These are phyloP conservation scores for Cydia pomonella DNA, from an alignment of 1,140 invertebrate genomes.

Conservation along the genomic window DNA sequence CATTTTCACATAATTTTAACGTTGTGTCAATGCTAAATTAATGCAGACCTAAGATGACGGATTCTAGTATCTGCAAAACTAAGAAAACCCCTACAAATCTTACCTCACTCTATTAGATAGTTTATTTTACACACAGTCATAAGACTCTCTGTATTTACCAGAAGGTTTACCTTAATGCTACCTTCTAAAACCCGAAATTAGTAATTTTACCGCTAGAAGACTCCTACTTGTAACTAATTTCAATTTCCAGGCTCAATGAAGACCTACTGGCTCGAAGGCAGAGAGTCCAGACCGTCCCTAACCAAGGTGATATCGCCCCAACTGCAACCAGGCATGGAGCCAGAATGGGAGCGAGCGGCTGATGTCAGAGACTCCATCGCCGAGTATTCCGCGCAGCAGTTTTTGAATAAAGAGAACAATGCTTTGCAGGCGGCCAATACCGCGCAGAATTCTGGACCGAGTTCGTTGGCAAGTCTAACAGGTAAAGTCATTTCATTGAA, in stretches of 20 bases:
- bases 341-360: slow-evolving; percentile 69
- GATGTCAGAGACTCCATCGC: slow-evolving; percentile 73
- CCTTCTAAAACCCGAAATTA: no score
- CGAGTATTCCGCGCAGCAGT: slow-evolving; percentile 59
- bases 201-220: no score
- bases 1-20: no score
- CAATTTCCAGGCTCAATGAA: slow-evolving; percentile 90
- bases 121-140: no score
- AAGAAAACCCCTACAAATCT: no score
- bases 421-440: slow-evolving; percentile 11
- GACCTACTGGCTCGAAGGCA: slow-evolving; percentile 93
- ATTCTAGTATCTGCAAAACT: no score
- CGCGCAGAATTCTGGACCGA: slow-evolving; percentile 45
- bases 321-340: slow-evolving; percentile 64
- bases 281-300: slow-evolving; percentile 82
- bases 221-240: no score
- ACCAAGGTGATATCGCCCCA: slow-evolving; percentile 70
- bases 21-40: no score
- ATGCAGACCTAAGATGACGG: no score
- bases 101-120: no score
- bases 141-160: no score
- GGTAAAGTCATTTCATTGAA: neutral
- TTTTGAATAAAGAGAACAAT: slow-evolving; percentile 68
- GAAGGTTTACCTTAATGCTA: no score
- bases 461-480: slow-evolving; percentile 42